Evolutionary conservation across 1,140 invertebrate species (phyloP).

Genomic region (Proales similis): DNA sequence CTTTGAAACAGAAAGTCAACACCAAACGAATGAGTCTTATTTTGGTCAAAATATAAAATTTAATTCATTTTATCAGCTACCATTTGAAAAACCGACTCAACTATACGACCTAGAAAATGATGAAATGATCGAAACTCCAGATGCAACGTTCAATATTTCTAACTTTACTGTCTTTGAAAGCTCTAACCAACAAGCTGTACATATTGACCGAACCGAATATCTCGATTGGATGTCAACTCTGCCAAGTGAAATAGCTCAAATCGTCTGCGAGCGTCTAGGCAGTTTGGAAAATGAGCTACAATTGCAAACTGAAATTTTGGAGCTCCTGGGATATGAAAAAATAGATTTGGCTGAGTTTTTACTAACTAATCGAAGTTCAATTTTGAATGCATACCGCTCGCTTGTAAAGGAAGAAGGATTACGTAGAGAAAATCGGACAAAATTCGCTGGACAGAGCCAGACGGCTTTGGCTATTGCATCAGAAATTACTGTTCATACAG

Average conservation of each 20-base stretch:
- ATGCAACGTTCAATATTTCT: no score
- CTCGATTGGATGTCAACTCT: background rate
- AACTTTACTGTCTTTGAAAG: no score
- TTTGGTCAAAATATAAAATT: slow-evolving; percentile 32
- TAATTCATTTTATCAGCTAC: slow-evolving; percentile 31
- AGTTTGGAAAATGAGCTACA: slow-evolving; percentile 13
- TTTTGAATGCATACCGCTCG: background rate
- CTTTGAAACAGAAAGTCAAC: background rate
- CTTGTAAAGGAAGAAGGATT: no score
- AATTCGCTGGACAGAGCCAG: background rate
- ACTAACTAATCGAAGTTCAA: slow-evolving; percentile 4
- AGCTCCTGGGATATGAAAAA: slow-evolving; percentile 20
- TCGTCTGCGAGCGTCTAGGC: slow-evolving; percentile 3
- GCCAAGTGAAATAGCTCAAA: background rate
- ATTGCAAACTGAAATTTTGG: slow-evolving; percentile 26
- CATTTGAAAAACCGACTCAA: no score
- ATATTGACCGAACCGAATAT: background rate
- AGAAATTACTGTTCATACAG: slow-evolving; percentile 56
- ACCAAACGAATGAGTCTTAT: background rate
- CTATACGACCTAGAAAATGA: no score
- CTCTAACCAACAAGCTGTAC: no score
- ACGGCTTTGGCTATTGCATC: slow-evolving; percentile 6
- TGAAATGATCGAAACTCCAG: no score
- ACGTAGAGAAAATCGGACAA: background rate
- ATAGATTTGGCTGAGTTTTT: slow-evolving; percentile 30